Percentiles rank a stretch among this genome's conserved stretches.
phyloP scores from a whole-genome alignment of 37 sponge, comb jelly and placozoan genomes.

The Geodia barretti region DNA sequence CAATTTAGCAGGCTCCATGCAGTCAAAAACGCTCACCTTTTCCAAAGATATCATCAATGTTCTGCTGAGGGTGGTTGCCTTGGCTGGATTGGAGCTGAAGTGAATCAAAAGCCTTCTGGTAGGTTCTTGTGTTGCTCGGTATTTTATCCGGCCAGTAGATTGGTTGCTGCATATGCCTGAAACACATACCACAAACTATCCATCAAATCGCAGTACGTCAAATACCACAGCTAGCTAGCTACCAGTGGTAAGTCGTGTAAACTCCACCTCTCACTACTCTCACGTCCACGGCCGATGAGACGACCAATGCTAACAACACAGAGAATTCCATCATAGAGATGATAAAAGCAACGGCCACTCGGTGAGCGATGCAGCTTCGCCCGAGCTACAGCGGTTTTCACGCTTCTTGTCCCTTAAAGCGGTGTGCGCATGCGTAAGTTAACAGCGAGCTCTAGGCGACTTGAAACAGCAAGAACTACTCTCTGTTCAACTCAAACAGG shows the following conservation, averaged over 20 bases:
- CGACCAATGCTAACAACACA: too few relatives aligned
- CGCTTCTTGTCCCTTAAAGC: too few relatives aligned
- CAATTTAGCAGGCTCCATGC: neutral
- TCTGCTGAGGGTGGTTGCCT: conserved; percentile 55
- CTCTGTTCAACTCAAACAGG: too few relatives aligned
- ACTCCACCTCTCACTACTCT: too few relatives aligned
- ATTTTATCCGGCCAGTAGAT: conserved; percentile 69
- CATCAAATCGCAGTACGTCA: neutral
- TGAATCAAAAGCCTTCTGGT: conserved; percentile 73
- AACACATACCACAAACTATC: neutral
- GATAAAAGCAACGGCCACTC: too few relatives aligned
- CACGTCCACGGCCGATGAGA: too few relatives aligned
- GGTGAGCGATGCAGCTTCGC: too few relatives aligned
- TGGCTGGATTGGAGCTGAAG: conserved; percentile 43
- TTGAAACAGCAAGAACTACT: too few relatives aligned
- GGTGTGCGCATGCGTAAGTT: too few relatives aligned
- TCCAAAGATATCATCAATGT: conserved; percentile 62
- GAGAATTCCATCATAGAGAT: too few relatives aligned
- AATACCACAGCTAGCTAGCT: neutral
- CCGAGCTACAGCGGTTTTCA: too few relatives aligned
- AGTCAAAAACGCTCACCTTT: conserved; percentile 30
- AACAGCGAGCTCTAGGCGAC: too few relatives aligned
- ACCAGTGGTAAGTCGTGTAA: conserved; percentile 30
- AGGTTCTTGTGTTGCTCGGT: conserved; percentile 51
- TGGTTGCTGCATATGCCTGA: conserved; percentile 71